A percentile compares a stretch with the other conserved stretches of the same genome.
Conservation (phyloP, 2,888 invertebrate genomes). For the Dryobotodes eremita region DNA sequence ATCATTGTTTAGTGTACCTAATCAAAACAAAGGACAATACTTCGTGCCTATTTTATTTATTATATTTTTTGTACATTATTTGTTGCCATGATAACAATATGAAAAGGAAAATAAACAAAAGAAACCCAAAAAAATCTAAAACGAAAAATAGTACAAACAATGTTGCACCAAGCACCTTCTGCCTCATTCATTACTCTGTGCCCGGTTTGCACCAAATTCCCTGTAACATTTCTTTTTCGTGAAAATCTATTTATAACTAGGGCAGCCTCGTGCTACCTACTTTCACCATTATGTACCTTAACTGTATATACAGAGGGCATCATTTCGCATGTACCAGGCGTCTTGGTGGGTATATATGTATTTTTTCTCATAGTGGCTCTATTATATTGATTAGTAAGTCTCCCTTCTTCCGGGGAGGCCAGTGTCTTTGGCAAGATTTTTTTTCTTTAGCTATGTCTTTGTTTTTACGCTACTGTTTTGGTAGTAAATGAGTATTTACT, state of each 20-base stretch:
- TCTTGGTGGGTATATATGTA: conserved; percentile 80
- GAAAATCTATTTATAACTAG: conserved; percentile 91
- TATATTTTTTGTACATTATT: neutral
- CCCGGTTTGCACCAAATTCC: conserved; percentile 89
- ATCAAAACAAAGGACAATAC: neutral
- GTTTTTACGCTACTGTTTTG: conserved; percentile 80
- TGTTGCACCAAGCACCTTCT: conserved; percentile 67
- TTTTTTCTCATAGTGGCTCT: conserved; percentile 90
- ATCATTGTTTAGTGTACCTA: neutral
- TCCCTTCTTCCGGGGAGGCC: conserved; percentile 84
- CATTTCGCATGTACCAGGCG: conserved; percentile 62
- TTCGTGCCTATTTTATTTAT: neutral
- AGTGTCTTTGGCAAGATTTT: conserved; percentile 85
- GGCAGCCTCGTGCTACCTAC: conserved; percentile 82
- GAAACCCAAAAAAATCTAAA: conserved; percentile 1
- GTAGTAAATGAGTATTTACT: conserved; percentile 70
- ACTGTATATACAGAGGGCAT: conserved; percentile 68
- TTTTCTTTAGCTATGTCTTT: conserved; percentile 82
- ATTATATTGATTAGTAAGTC: conserved; percentile 90
- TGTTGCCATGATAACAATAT: neutral
- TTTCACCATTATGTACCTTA: conserved; percentile 71
- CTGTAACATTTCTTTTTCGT: conserved; percentile 91
- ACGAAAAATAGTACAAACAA: conserved; percentile 32
- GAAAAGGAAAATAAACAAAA: conserved; percentile 20
- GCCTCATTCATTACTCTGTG: conserved; percentile 78